Conservation (phyloP, 2,797 vertebrate species). For the Psittacula echo region DNA sequence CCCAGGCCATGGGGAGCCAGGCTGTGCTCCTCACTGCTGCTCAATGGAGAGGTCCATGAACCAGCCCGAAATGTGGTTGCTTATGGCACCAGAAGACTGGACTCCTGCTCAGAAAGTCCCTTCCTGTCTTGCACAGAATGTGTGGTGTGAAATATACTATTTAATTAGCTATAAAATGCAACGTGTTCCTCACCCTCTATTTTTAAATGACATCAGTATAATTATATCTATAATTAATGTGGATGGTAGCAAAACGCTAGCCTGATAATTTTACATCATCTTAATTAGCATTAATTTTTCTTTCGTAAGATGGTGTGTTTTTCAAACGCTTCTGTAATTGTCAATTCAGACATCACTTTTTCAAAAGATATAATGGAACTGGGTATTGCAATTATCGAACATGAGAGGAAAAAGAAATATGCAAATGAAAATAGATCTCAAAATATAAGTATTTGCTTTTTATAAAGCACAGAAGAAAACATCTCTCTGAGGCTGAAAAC, state of each 20-base stretch:
- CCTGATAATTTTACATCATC: background rate
- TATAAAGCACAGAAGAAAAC: background rate
- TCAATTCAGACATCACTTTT: background rate
- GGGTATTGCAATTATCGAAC: background rate
- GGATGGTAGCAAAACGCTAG: background rate
- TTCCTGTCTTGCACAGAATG: fast-evolving
- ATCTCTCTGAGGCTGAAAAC: background rate
- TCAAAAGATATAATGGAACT: background rate
- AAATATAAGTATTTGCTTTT: background rate
- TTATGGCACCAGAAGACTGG: fast-evolving
- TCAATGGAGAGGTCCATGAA: background rate
- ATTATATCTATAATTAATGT: background rate
- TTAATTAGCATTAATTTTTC: conserved; percentile 2
- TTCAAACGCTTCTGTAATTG: background rate
- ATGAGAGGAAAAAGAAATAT: background rate
- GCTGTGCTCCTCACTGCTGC: too few species aligned
- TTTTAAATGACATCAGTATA: background rate
- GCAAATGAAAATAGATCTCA: background rate
- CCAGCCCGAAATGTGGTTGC: background rate
- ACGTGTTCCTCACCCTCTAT: background rate
- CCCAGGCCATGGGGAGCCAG: background rate
- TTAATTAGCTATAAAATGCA: background rate
- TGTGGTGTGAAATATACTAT: background rate
- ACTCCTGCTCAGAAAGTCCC: background rate
- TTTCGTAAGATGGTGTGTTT: background rate